A percentile compares a stretch with the other conserved stretches of the same genome.
Evolutionary conservation across 2,113 vertebrate genomes (phyloP).

Genomic region (Cheilinus undulatus): DNA sequence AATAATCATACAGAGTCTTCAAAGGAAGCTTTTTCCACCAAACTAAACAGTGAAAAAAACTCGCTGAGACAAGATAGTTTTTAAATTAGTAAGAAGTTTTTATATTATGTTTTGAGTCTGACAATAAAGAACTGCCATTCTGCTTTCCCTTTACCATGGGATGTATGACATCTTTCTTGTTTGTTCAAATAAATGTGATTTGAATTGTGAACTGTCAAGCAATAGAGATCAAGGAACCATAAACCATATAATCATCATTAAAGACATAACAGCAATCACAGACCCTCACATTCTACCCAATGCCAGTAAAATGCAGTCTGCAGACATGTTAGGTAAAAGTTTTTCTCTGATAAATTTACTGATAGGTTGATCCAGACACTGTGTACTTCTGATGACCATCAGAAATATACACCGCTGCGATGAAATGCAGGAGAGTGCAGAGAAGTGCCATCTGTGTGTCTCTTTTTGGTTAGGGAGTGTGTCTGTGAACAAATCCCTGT

Average conservation of each 20-base stretch:
- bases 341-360: not conserved
- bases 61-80: not conserved
- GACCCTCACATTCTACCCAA: not conserved
- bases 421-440: slow-evolving; percentile 22
- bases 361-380: slow-evolving; percentile 12
- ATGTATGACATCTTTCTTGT: not conserved
- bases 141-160: too few relatives aligned
- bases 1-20: not conserved
- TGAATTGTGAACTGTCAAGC: not conserved
- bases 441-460: slow-evolving; percentile 73
- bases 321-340: not conserved
- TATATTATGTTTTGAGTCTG: too few relatives aligned
- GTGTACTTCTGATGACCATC: slow-evolving; percentile 38
- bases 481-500: slow-evolving; percentile 65
- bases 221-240: not conserved
- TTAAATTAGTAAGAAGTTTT: too few relatives aligned
- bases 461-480: slow-evolving; percentile 50
- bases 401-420: slow-evolving; percentile 44
- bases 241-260: not conserved
- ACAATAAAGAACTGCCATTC: not conserved
- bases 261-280: not conserved
- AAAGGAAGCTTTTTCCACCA: not conserved
- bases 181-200: not conserved
- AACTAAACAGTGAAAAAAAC: not conserved
- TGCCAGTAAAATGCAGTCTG: not conserved